These are phyloP conservation scores for Alloplasta piceator DNA, from an alignment of 2,888 invertebrate genomes.

Conservation along the genomic window DNA sequence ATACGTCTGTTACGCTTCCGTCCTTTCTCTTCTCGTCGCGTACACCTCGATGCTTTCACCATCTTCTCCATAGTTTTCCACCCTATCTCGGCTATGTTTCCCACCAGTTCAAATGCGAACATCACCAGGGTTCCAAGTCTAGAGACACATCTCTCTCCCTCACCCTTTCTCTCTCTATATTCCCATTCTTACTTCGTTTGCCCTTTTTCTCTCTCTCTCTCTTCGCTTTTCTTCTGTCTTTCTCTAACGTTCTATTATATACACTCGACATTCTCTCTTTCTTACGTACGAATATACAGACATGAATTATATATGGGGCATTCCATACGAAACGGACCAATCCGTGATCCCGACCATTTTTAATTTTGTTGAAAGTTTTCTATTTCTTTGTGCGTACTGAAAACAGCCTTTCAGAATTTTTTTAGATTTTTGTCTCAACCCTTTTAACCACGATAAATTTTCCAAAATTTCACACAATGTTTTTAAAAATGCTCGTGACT, in stretches of 20 bases:
- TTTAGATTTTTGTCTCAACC: too few species aligned
- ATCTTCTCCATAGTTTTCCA: background rate
- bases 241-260: background rate
- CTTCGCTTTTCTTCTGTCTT: background rate
- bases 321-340: too few species aligned
- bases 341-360: too few species aligned
- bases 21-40: slow-evolving; percentile 21
- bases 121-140: slow-evolving; percentile 35
- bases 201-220: slow-evolving; percentile 10
- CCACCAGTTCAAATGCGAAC: slow-evolving; percentile 50
- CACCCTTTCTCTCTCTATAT: slow-evolving; percentile 48
- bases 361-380: too few species aligned
- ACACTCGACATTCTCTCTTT: background rate
- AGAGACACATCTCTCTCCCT: slow-evolving; percentile 45
- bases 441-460: too few species aligned
- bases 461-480: too few species aligned
- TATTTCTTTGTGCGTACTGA: too few species aligned
- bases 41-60: slow-evolving; percentile 26
- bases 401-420: too few species aligned
- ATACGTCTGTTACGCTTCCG: slow-evolving; percentile 16
- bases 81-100: slow-evolving; percentile 17
- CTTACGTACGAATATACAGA: background rate
- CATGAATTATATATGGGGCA: background rate
- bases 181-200: slow-evolving; percentile 25
- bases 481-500: too few species aligned